These are phyloP conservation scores for Argynnis bischoffii DNA, from an alignment of 2,888 invertebrate genomes.

Conservation along the genomic window DNA sequence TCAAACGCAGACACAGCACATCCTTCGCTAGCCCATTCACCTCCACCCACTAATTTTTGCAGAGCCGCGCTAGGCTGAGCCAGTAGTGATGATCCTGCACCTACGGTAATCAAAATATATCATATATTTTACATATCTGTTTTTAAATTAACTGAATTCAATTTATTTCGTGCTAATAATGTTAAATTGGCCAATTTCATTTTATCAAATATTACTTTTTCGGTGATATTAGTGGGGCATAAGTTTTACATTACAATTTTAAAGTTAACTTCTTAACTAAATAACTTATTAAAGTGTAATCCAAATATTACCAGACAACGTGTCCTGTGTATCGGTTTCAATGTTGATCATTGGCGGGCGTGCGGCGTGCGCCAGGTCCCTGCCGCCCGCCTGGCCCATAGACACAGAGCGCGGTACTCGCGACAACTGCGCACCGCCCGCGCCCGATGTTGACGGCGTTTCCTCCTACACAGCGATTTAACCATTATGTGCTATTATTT, in stretches of 20 bases:
- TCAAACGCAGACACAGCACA: conserved; percentile 67
- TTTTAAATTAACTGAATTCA: not conserved
- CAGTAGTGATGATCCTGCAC: conserved; percentile 90
- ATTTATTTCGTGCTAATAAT: not conserved
- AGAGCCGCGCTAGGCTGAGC: conserved; percentile 95
- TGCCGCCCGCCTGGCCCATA: conserved; percentile 88
- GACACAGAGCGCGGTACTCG: conserved; percentile 93
- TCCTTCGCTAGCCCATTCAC: conserved; percentile 50
- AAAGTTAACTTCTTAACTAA: too few relatives aligned
- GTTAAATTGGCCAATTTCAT: too few relatives aligned
- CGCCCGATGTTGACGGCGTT: conserved; percentile 16
- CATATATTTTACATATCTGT: conserved; percentile 17
- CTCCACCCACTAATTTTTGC: conserved; percentile 86
- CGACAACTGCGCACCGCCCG: conserved; percentile 61
- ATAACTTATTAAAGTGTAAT: too few relatives aligned
- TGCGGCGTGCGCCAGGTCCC: conserved; percentile 62
- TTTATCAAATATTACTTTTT: too few relatives aligned
- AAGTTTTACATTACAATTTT: too few relatives aligned
- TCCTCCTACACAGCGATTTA: conserved; percentile 14
- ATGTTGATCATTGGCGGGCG: conserved; percentile 53
- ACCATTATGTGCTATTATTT: too few relatives aligned
- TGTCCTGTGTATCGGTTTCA: conserved; percentile 54
- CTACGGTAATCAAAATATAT: conserved; percentile 48
- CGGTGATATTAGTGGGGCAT: too few relatives aligned
- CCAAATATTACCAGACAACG: conserved; percentile 71